Base-by-base conservation (phyloP, 2,888 invertebrate species). In the Drosophila robusta region DNA sequence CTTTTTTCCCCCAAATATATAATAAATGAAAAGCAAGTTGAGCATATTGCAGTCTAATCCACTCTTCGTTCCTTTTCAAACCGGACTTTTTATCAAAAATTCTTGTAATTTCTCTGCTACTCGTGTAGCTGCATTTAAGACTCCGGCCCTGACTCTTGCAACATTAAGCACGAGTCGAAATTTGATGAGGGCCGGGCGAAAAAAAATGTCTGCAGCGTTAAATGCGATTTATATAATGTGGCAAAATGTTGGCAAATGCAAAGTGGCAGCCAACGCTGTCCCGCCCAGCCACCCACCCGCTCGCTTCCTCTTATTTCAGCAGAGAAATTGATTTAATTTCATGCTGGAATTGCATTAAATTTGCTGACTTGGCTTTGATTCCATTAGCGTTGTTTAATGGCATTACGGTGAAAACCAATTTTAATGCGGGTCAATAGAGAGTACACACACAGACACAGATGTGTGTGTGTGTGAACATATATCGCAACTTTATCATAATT, bases 291-390 rank as follows among this genome's bases (percentile, higher is more conserved):
- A 11, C 12, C 14, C 8, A 6, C 29, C 12, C 7, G 18, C 5
- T 14, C 7, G 44, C 32, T 16, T 51, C 9, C 22, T 39, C 18
- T 6, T 34, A 32, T 39, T 36, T 38, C 8, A 42, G 46, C 54
- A 38, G 46, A 44, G 61, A 66, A 67, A 62, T 75, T 74, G 67
- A 74, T 74, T 70, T 47, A 74, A 74, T 74, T 74, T 70, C 32
- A n/a, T 41, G 75, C 51, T 70, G 70, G 8, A 75, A 75, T 74
- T 71, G 75, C 76, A 85, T 85, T 77, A 64, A 64, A 71, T 75
- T 70, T 71, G 66, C 80, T 79, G 83, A 82, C 71, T 75, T 68
- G 67, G 75, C 83, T 70, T 46, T 76, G 68, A 70, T 74, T 79
- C 77, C 70, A 85, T 85, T 82, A 77, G 68, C 62, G 54, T 24